Evolutionary conservation across 2,888 invertebrate genomes (phyloP).

Genomic region (Scaeva pyrastri): DNA sequence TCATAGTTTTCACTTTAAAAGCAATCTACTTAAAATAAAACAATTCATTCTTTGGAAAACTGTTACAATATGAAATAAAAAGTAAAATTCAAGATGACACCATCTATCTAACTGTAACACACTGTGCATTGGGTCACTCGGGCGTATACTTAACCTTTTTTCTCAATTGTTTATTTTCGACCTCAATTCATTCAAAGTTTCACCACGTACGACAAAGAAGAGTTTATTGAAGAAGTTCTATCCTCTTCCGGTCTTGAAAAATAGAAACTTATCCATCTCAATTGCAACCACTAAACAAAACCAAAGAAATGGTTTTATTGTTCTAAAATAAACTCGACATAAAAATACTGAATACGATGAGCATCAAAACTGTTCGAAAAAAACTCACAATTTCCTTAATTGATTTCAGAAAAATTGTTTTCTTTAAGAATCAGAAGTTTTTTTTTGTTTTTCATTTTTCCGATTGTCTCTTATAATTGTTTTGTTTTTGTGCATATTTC

Average conservation of each 20-base stretch:
- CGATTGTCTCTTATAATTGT: slow-evolving; percentile 19
- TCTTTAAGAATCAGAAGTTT: background rate
- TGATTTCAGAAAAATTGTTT: slow-evolving; percentile 14
- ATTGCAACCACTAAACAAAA: background rate
- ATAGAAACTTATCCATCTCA: background rate
- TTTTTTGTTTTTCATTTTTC: background rate
- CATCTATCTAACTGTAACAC: background rate
- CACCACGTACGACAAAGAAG: background rate
- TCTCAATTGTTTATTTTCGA: background rate
- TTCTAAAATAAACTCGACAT: background rate
- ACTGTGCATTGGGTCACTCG: slow-evolving; percentile 3
- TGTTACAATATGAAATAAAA: too few relatives aligned
- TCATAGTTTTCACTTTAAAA: too few relatives aligned
- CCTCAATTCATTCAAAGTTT: slow-evolving; percentile 18
- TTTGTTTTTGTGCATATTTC: slow-evolving; percentile 18
- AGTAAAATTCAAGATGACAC: too few relatives aligned
- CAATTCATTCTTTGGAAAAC: too few relatives aligned
- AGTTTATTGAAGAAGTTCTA: background rate
- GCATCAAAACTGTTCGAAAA: background rate
- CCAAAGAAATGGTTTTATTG: background rate
- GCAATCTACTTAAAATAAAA: too few relatives aligned
- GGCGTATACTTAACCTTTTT: slow-evolving; percentile 28
- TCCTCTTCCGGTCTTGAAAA: background rate
- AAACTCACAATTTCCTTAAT: background rate
- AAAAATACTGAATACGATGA: background rate